Conservation (phyloP, 2,888 invertebrate genomes). For the Unio delphinus region DNA sequence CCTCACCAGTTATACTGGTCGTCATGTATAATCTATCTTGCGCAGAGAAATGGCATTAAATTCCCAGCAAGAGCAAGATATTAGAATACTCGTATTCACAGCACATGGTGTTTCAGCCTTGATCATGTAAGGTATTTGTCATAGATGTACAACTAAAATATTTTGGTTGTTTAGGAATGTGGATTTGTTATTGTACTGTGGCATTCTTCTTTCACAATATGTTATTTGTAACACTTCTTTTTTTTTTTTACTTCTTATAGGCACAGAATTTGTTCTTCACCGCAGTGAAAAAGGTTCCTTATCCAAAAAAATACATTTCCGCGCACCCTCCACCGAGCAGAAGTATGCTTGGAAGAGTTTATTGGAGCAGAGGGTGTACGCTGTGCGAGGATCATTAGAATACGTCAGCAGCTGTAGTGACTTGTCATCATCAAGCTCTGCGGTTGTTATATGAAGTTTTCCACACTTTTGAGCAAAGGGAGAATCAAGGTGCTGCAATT, state of each 20-base stretch:
- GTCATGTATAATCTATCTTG: too few relatives aligned
- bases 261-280: constrained; percentile 58
- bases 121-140: background rate
- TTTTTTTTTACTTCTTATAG: constrained; percentile 25
- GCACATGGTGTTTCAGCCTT: too few relatives aligned
- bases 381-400: constrained; percentile 39
- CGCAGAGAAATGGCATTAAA: too few relatives aligned
- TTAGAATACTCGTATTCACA: too few relatives aligned
- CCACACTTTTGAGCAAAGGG: too few relatives aligned
- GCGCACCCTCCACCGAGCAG: constrained; percentile 61
- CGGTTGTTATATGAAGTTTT: background rate
- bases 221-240: background rate
- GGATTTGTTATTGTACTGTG: background rate
- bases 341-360: constrained; percentile 66
- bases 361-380: constrained; percentile 60
- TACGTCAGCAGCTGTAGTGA: constrained; percentile 50
- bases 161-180: background rate
- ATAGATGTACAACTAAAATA: background rate
- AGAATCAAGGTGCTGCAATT: too few relatives aligned
- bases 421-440: constrained; percentile 28
- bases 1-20: too few relatives aligned
- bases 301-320: constrained; percentile 39
- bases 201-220: background rate
- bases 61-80: too few relatives aligned
- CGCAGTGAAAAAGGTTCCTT: constrained; percentile 17